Conservation (phyloP, 2,797 vertebrate genomes). For the Myripristis jacobus region DNA sequence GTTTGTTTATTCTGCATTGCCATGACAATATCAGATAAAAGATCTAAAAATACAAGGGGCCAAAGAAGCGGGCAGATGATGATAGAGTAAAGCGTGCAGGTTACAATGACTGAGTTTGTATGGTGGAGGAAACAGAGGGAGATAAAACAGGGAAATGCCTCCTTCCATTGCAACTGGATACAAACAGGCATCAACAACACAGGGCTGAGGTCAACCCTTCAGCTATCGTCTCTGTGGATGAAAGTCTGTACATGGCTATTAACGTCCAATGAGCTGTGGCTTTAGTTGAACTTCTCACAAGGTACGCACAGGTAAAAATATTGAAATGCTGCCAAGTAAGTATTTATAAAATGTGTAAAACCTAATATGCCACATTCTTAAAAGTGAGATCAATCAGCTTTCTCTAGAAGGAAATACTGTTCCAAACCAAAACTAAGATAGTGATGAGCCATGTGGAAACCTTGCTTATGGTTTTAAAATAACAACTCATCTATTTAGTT, state of each 20-base stretch:
- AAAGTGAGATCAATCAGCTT: background rate
- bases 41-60: constrained; percentile 76
- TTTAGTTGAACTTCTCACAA: background rate
- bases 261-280: constrained; percentile 6
- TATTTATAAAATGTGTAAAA: no score
- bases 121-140: constrained; percentile 58
- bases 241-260: constrained; percentile 18
- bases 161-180: constrained; percentile 72
- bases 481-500: constrained; percentile 74
- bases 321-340: background rate
- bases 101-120: constrained; percentile 73
- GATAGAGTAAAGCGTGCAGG: constrained; percentile 72
- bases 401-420: constrained; percentile 10
- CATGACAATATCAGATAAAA: constrained; percentile 82
- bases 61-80: constrained; percentile 64
- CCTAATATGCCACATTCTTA: background rate
- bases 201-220: constrained; percentile 26
- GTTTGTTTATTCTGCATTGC: constrained; percentile 80
- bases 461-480: constrained; percentile 54
- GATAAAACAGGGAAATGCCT: constrained; percentile 72
- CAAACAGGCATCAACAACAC: constrained; percentile 67
- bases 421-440: no score
- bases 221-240: constrained; percentile 3
- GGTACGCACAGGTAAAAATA: background rate
- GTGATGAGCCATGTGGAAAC: constrained; percentile 58